Percentiles rank a stretch among this genome's conserved stretches.
Conservation (phyloP, 2,113 vertebrate genomes). For the Cathartes aura region DNA sequence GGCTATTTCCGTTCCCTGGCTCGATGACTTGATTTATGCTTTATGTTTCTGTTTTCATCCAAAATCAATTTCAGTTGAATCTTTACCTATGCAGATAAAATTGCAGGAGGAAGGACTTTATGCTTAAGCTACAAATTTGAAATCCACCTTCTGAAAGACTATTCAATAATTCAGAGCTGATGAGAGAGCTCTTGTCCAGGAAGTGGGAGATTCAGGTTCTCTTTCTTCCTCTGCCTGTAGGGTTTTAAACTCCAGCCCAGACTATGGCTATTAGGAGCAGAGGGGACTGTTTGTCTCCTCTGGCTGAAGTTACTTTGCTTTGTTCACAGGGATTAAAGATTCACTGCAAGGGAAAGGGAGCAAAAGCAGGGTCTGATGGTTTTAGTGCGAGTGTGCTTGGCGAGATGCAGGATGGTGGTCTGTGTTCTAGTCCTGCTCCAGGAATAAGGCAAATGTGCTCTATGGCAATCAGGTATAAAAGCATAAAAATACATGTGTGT, state of each 20-base stretch:
- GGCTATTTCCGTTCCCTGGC: neutral
- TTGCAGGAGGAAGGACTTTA: slow-evolving; percentile 6
- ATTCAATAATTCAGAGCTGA: slow-evolving; percentile 21
- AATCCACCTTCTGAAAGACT: slow-evolving; percentile 4
- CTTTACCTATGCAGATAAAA: neutral
- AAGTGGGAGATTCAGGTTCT: neutral
- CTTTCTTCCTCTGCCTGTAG: neutral
- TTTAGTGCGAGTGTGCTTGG: neutral
- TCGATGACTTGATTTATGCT: neutral
- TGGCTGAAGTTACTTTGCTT: neutral
- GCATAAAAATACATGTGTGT: neutral
- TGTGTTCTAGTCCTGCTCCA: neutral
- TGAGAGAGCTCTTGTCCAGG: neutral
- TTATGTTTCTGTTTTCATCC: slow-evolving; percentile 27
- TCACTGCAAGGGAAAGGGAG: neutral
- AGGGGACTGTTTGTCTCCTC: neutral
- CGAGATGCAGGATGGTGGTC: neutral
- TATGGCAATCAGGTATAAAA: neutral
- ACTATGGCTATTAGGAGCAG: neutral
- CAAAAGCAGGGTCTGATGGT: neutral
- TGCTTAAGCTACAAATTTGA: slow-evolving; percentile 6
- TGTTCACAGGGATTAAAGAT: neutral
- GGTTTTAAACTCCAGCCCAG: neutral
- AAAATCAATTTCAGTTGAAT: slow-evolving; percentile 39
- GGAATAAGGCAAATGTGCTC: neutral